phyloP scores from a whole-genome alignment of 2,113 vertebrate species.

The Macrotus californicus region DNA sequence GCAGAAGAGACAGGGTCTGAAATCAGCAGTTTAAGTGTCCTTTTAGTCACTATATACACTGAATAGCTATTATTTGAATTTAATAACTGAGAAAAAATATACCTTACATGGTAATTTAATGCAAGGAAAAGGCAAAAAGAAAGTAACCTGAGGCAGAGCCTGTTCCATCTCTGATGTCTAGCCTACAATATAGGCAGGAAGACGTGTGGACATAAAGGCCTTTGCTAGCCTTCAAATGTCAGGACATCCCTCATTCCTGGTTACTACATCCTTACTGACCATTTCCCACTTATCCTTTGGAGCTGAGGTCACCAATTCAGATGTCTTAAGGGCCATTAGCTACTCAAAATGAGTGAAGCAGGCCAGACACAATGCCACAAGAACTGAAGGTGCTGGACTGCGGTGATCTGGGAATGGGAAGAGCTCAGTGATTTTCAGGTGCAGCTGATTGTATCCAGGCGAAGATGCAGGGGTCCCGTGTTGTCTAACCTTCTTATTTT shows the following conservation, averaged over 20 bases:
- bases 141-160: not conserved
- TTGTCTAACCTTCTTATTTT: not conserved
- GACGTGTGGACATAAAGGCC: not conserved
- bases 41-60: not conserved
- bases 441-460: not conserved
- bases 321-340: not conserved
- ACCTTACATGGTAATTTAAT: not conserved
- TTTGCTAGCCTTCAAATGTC: not conserved
- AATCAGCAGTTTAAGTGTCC: not conserved
- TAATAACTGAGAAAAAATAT: constrained; percentile 24
- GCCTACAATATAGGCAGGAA: not conserved
- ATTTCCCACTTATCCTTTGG: constrained; percentile 14
- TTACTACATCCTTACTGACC: not conserved
- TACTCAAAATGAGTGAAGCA: not conserved
- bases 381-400: not conserved
- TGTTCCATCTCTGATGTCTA: not conserved
- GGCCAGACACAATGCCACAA: not conserved
- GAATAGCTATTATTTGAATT: constrained; percentile 21
- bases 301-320: not conserved
- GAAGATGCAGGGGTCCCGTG: not conserved
- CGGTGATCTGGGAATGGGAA: not conserved
- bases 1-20: not conserved
- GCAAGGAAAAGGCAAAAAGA: not conserved
- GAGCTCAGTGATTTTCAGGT: not conserved
- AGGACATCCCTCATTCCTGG: not conserved